Base-by-base conservation (phyloP, 2,797 vertebrate genomes). In the Scleropages formosus region DNA sequence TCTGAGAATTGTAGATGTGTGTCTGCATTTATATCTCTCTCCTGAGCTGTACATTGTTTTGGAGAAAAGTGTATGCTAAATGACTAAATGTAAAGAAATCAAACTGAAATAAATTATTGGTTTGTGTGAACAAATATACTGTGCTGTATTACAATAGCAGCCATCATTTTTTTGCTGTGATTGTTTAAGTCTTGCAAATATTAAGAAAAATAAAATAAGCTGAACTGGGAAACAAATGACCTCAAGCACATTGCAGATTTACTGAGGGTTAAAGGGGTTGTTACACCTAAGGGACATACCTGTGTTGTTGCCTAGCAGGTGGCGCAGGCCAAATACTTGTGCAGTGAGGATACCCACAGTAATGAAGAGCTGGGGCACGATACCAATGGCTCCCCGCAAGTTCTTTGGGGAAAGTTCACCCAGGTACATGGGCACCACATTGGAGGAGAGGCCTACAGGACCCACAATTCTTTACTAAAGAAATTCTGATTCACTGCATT, bases 391-490 rank as follows among this genome's bases (percentile, higher is more conserved):
- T 58, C 97, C 97, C 80, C 96, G 85, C 77, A 98, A 87, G 83
- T 96, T 98, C 84, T 89, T 96, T 0, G 97, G 96, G 46, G 97
- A 85, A 61, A 98, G 85, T 78, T 99, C 97, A 39, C 96, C 96
- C 51, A 98, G 81, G 87, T 97, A 98, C 96, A 98, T 98, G 7
- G 96, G 96, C 70, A 98, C 96, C 70, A 98, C 96, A 0, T 88
- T 99, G 83, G 96, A 98, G 0, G 96, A 96, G 78, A 98, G 84
- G 61, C 97, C 97, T 99, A 79, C 47, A 27, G 0, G 58, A 67
- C 51, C 18, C 39, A 8, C 46, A 31, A 46, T 18, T 53, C 13
- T n/a, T n/a, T 16, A 56, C 31, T 22, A 46, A 10, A 66, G 27
- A 71, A 53, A 15, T 7, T 44, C 16, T 53, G 11, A 56, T 15